phyloP scores from a whole-genome alignment of 2,888 invertebrate species.

The Selenia dentaria region DNA sequence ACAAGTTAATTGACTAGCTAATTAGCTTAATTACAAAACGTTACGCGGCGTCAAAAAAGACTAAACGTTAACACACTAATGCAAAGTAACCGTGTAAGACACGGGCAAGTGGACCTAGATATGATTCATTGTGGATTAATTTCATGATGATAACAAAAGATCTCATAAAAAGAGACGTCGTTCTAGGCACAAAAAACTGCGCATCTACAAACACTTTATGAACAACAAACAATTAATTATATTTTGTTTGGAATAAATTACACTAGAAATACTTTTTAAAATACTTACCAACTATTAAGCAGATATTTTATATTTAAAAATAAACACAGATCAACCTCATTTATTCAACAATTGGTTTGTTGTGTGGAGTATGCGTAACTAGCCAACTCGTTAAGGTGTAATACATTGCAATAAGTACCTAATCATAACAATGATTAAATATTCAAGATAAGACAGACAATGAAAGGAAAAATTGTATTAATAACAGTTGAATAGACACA shows the following conservation, averaged over 20 bases:
- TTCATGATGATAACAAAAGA: slow-evolving; percentile 27
- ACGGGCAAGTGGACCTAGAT: slow-evolving; percentile 28
- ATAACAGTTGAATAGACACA: slow-evolving; percentile 25
- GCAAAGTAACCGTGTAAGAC: slow-evolving; percentile 46
- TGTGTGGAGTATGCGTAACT: too few relatives aligned
- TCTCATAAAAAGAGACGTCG: slow-evolving; percentile 17
- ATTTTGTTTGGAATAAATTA: too few relatives aligned
- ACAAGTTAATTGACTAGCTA: slow-evolving; percentile 60
- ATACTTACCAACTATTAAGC: too few relatives aligned
- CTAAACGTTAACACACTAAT: slow-evolving; percentile 60
- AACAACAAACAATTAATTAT: background rate
- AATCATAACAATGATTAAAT: slow-evolving; percentile 36
- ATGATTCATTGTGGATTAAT: slow-evolving; percentile 49
- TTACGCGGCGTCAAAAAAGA: slow-evolving; percentile 53
- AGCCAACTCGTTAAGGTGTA: too few relatives aligned
- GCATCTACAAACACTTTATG: background rate
- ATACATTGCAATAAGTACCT: slow-evolving; percentile 30
- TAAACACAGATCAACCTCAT: too few relatives aligned
- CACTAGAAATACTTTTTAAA: too few relatives aligned
- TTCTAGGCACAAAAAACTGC: slow-evolving; percentile 7
- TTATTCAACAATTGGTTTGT: slow-evolving; percentile 1
- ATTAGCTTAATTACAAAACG: slow-evolving; percentile 60
- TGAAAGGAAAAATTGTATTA: slow-evolving; percentile 19
- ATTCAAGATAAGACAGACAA: slow-evolving; percentile 41
- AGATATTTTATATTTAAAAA: too few relatives aligned